Evolutionary conservation across 2,113 vertebrate species (phyloP), one percentile per base, ranked within the genome.

Genomic region (Fulmarus glacialis): DNA sequence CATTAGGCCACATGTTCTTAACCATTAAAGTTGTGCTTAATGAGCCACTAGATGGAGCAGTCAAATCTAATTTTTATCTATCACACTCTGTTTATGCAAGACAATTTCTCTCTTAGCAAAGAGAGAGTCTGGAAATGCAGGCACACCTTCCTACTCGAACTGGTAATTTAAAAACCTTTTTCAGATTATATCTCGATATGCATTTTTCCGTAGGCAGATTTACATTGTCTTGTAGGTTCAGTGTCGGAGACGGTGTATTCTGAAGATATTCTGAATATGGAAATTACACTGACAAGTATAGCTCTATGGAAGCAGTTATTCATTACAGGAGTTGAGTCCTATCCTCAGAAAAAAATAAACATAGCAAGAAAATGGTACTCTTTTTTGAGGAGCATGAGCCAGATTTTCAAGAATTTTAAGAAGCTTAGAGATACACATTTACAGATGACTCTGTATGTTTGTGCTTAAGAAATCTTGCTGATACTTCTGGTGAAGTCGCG

Each of bases 1-100:
- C 10, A 1, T 73, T 40, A 70, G 14, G 24, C 11, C 16, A 24
- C 24, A 3, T 24, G 17, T 48, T 73, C 50, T 91, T 75, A 21
- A 16, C 5, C 6, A 30, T 85, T 82, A 42, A 67, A 70, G n/a
- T 12, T 59, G n/a, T 60, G 40, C 40, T 88, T 87, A 81, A 68
- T 17, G 15, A 72, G 56, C 94, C 77, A 5, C 90, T 97, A 96
- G 97, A 58, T 96, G 95, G 96, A 87, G 86, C 78, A 90, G 66
- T 83, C 45, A 85, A 94, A 75, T 84, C 15, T 81, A 47, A 23
- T 12, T 77, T 73, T 90, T 36, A 50, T 45, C 32, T 42, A 1
- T 64, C 21, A 34, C 26, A 8, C 18, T 66, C 15, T 36, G 12
- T 59, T 82, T 26, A 12, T 38, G 36, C 34, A 81, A 60, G 52